A percentile compares a stretch with the other conserved stretches of the same genome.
Evolutionary conservation across 2,797 vertebrate genomes (phyloP).

Genomic region (Distichodus sexfasciatus): DNA sequence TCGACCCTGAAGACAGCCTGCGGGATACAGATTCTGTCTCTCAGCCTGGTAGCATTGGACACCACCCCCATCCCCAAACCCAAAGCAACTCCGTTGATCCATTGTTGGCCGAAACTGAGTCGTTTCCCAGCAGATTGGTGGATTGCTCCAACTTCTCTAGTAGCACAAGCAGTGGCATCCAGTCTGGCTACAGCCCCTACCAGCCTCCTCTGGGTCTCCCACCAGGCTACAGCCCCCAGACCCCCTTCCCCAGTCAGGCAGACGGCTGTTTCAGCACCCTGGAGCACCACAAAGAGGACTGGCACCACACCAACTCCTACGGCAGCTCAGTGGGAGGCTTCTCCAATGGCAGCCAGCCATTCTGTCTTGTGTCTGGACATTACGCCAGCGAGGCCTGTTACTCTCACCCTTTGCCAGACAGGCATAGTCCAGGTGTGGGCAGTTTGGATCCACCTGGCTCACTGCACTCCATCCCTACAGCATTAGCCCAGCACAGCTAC

Average conservation of each 20-base stretch:
- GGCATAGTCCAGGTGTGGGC: slow-evolving; percentile 46
- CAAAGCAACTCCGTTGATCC: slow-evolving; percentile 1
- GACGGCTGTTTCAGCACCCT: slow-evolving; percentile 45
- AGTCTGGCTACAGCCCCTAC: slow-evolving; percentile 53
- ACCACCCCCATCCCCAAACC: background rate
- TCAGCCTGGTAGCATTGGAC: background rate
- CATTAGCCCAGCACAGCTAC: slow-evolving; percentile 53
- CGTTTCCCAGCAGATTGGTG: slow-evolving; percentile 15
- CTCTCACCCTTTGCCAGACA: slow-evolving; percentile 54
- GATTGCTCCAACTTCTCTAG: slow-evolving; percentile 15
- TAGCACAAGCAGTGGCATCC: slow-evolving; percentile 4
- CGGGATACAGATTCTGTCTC: background rate
- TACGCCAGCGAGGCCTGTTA: slow-evolving; percentile 51
- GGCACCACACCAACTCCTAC: slow-evolving; percentile 58
- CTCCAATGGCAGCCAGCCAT: slow-evolving; percentile 58
- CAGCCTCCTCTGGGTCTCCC: slow-evolving; percentile 53
- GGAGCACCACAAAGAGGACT: slow-evolving; percentile 31
- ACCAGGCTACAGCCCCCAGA: slow-evolving; percentile 57
- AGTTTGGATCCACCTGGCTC: slow-evolving; percentile 75
- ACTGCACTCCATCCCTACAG: slow-evolving; percentile 68
- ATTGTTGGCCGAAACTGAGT: background rate
- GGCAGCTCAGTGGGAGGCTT: slow-evolving; percentile 60
- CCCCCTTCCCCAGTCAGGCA: slow-evolving; percentile 71
- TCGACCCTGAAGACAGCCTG: slow-evolving; percentile 26
- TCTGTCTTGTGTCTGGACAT: slow-evolving; percentile 56